A percentile compares a stretch with the other conserved stretches of the same genome.
Evolutionary conservation across 2,113 vertebrate species (phyloP).

Genomic region (Sinocyclocheilus grahami): DNA sequence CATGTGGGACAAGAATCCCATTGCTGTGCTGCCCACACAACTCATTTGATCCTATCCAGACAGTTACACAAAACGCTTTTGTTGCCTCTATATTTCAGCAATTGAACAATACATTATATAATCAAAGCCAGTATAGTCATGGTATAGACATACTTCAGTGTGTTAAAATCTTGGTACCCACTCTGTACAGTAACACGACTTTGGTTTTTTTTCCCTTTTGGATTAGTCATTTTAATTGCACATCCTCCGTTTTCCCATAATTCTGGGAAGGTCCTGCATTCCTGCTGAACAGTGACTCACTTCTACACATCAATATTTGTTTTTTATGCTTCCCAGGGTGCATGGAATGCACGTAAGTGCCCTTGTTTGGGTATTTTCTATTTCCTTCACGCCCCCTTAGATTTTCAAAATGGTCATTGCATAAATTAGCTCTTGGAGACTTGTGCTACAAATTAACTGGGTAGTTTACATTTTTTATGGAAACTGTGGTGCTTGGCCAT

Average conservation of each 20-base stretch:
- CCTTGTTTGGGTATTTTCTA: conserved; percentile 9
- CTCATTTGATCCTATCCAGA: conserved; percentile 21
- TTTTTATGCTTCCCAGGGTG: background rate
- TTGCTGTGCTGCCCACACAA: conserved; percentile 9
- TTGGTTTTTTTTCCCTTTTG: background rate
- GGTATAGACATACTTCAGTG: background rate
- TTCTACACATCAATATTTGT: background rate
- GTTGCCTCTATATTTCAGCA: background rate
- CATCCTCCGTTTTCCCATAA: background rate
- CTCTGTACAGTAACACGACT: background rate
- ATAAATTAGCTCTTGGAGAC: background rate
- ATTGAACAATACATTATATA: background rate
- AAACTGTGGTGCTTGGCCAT: background rate
- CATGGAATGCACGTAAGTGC: background rate
- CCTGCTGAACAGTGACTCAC: conserved; percentile 15
- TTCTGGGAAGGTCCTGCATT: background rate
- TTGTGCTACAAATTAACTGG: conserved; percentile 12
- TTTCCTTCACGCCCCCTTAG: background rate
- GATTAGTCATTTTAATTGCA: conserved; percentile 1
- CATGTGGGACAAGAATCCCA: conserved; percentile 5
- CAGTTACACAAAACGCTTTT: conserved; percentile 13
- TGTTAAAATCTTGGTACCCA: background rate
- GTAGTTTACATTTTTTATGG: background rate
- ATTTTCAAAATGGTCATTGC: background rate
- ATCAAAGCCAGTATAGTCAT: background rate